Evolutionary conservation across 2,888 invertebrate genomes (phyloP).

Genomic region (Argyra leucocephala): DNA sequence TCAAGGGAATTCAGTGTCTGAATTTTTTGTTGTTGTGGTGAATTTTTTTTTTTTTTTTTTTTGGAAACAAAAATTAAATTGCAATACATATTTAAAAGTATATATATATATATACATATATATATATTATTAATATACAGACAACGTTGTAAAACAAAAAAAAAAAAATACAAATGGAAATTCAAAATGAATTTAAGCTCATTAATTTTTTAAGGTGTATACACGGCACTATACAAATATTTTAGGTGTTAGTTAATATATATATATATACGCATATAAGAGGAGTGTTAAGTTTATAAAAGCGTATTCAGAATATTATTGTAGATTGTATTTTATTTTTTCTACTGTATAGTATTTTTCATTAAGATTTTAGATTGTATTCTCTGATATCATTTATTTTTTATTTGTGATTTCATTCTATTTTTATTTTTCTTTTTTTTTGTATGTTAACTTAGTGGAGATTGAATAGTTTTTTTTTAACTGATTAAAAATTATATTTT

Average conservation of each 20-base stretch:
- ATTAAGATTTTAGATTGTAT: too few species aligned
- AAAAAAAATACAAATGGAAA: neutral
- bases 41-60: neutral
- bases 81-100: neutral
- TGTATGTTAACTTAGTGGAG: too few species aligned
- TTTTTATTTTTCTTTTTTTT: too few species aligned
- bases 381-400: too few species aligned
- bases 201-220: slow-evolving; percentile 6
- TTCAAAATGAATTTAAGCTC: neutral
- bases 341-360: too few species aligned
- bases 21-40: neutral
- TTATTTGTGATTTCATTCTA: too few species aligned
- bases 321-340: too few species aligned
- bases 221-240: neutral
- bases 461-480: too few species aligned
- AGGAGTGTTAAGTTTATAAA: too few species aligned
- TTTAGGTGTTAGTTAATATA: neutral
- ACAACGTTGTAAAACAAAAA: neutral
- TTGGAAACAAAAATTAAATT: neutral
- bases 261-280: neutral
- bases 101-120: neutral
- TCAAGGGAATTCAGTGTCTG: neutral
- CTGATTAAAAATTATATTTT: too few species aligned
- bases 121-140: neutral
- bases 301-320: too few species aligned